Conservation (phyloP, 35 echinoderm and acorn worm genomes). For the Heliocidaris tuberculata region DNA sequence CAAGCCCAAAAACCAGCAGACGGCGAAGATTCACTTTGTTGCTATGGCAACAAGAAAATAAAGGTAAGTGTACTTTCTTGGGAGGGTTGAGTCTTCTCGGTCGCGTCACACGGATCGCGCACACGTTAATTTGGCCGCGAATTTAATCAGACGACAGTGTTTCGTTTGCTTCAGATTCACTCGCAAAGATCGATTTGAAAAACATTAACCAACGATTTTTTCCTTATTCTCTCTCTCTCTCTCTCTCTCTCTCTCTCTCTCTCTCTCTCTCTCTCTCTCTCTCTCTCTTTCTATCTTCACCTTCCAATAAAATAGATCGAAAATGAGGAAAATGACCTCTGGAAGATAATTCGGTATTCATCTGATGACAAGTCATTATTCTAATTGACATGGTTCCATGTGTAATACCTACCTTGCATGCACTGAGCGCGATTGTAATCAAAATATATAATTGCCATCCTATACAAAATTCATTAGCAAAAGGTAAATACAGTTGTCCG, state of each 20-base stretch:
- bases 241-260: background rate
- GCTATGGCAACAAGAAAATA: constrained; percentile 14
- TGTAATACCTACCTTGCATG: background rate
- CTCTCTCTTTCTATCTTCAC: background rate
- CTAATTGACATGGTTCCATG: background rate
- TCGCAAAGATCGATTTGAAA: constrained; percentile 6
- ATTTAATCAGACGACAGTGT: constrained; percentile 21
- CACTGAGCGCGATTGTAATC: background rate
- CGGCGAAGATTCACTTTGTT: constrained; percentile 35
- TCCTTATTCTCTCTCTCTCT: background rate
- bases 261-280: too few species aligned
- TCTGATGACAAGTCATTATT: constrained; percentile 5
- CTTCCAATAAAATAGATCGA: background rate
- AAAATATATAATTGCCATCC: background rate
- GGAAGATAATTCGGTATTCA: background rate
- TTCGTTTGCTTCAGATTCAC: constrained; percentile 3
- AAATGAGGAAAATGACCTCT: background rate
- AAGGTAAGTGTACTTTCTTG: constrained; percentile 38
- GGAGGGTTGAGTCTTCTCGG: background rate
- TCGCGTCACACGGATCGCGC: background rate
- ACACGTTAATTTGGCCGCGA: constrained; percentile 24
- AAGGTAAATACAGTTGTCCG: background rate
- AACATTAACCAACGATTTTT: background rate
- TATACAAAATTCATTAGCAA: constrained; percentile 19
- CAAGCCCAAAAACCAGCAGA: background rate